Evolutionary conservation across 2,888 invertebrate genomes (phyloP).

Genomic region (Rhyacophila evoluta): DNA sequence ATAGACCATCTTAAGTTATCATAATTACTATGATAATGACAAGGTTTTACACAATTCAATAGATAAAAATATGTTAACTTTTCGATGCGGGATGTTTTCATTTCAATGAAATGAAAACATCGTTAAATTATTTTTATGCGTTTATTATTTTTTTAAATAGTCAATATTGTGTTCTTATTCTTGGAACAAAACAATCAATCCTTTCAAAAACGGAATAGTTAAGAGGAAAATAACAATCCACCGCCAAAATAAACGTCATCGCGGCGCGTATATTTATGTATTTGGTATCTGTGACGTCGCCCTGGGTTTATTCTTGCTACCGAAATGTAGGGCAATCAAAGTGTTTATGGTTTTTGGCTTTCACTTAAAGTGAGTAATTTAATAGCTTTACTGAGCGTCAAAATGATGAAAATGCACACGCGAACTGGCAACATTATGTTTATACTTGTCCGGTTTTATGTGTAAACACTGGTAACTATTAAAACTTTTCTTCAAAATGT

Average conservation of each 20-base stretch:
- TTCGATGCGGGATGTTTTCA: no score
- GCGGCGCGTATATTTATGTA: not conserved
- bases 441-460: slow-evolving; percentile 14
- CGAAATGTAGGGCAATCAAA: slow-evolving; percentile 22
- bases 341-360: slow-evolving; percentile 21
- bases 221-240: not conserved
- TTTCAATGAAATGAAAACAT: no score
- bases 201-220: not conserved
- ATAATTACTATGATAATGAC: no score
- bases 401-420: slow-evolving; percentile 22
- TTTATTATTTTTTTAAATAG: no score
- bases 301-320: slow-evolving; percentile 8
- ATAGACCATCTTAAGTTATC: no score
- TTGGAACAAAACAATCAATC: not conserved
- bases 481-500: not conserved
- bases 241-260: slow-evolving; percentile 9
- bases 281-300: slow-evolving; percentile 10
- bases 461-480: slow-evolving; percentile 5
- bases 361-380: slow-evolving; percentile 17
- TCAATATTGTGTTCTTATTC: not conserved
- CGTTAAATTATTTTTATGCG: no score
- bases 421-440: slow-evolving; percentile 22
- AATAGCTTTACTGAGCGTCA: slow-evolving; percentile 17
- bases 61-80: no score
- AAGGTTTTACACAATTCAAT: no score